A percentile compares a stretch with the other conserved stretches of the same genome.
These are phyloP conservation scores for Hermetia illucens DNA, from an alignment of 1,140 invertebrate species.

Conservation along the genomic window DNA sequence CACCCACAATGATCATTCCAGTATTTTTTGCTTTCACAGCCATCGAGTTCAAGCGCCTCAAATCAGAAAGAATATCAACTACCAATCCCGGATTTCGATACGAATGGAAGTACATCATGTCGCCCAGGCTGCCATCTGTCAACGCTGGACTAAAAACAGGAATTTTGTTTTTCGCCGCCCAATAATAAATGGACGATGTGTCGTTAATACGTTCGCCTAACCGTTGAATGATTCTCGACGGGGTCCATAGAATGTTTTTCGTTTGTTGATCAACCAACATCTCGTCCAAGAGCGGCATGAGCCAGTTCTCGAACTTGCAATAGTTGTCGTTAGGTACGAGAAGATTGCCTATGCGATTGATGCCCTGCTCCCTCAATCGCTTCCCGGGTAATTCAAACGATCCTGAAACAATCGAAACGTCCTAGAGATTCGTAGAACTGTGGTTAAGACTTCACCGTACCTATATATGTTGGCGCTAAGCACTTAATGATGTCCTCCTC, in stretches of 20 bases:
- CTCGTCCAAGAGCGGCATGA: slow-evolving; percentile 85
- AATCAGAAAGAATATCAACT: slow-evolving; percentile 88
- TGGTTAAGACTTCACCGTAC: slow-evolving; percentile 38
- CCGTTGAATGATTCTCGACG: slow-evolving; percentile 71
- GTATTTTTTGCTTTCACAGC: slow-evolving; percentile 86
- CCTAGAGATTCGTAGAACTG: background rate
- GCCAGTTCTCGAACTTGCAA: slow-evolving; percentile 96
- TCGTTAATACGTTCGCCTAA: slow-evolving; percentile 87
- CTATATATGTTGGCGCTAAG: slow-evolving; percentile 84
- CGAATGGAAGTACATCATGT: slow-evolving; percentile 99
- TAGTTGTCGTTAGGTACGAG: slow-evolving; percentile 98
- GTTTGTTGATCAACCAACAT: slow-evolving; percentile 81
- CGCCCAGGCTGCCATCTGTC: slow-evolving; percentile 96
- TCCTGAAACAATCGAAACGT: slow-evolving; percentile 8
- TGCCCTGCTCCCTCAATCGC: slow-evolving; percentile 66
- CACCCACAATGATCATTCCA: slow-evolving; percentile 96
- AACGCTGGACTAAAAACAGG: slow-evolving; percentile 96
- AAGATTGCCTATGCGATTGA: slow-evolving; percentile 96
- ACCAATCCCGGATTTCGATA: slow-evolving; percentile 83
- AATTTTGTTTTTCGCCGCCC: slow-evolving; percentile 95
- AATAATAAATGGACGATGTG: slow-evolving; percentile 89
- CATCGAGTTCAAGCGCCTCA: slow-evolving; percentile 81
- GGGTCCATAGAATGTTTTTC: slow-evolving; percentile 73
- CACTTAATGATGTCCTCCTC: slow-evolving; percentile 99
- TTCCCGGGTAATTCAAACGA: slow-evolving; percentile 68